phyloP scores from a whole-genome alignment of 2,113 vertebrate species.

The Cheilinus undulatus region DNA sequence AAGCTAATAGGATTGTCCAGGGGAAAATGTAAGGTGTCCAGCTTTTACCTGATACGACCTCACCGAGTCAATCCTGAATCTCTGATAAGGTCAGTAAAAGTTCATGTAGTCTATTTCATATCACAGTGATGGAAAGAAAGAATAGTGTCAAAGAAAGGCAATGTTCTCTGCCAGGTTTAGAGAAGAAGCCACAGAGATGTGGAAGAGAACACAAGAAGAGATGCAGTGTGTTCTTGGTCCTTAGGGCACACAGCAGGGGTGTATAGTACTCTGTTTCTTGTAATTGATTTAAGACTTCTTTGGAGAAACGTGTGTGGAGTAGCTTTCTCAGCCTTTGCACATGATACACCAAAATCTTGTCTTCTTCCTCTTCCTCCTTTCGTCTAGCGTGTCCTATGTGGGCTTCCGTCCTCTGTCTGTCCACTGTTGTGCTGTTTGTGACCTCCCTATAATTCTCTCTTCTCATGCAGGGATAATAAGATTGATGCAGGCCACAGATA shows the following conservation, averaged over 20 bases:
- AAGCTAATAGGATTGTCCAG: not conserved
- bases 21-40: not conserved
- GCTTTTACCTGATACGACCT: not conserved
- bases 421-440: slow-evolving; percentile 15
- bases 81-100: no score
- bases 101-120: slow-evolving; percentile 7
- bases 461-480: slow-evolving; percentile 25
- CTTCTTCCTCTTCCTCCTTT: not conserved
- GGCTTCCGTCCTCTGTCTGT: slow-evolving; percentile 9
- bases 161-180: slow-evolving; percentile 13
- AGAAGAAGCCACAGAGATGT: slow-evolving; percentile 14
- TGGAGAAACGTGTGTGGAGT: slow-evolving; percentile 1
- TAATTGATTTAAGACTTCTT: slow-evolving; percentile 38
- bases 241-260: slow-evolving; percentile 34
- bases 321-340: slow-evolving; percentile 21
- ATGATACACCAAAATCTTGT: no score
- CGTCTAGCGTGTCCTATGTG: not conserved
- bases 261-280: slow-evolving; percentile 14
- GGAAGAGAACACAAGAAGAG: not conserved
- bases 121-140: not conserved
- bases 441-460: slow-evolving; percentile 44
- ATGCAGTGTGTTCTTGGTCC: slow-evolving; percentile 2
- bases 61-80: not conserved
- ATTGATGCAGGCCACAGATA: slow-evolving; percentile 41
- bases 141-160: not conserved